Conservation (phyloP, 2,113 vertebrate genomes). For the Tyrannus savana region DNA sequence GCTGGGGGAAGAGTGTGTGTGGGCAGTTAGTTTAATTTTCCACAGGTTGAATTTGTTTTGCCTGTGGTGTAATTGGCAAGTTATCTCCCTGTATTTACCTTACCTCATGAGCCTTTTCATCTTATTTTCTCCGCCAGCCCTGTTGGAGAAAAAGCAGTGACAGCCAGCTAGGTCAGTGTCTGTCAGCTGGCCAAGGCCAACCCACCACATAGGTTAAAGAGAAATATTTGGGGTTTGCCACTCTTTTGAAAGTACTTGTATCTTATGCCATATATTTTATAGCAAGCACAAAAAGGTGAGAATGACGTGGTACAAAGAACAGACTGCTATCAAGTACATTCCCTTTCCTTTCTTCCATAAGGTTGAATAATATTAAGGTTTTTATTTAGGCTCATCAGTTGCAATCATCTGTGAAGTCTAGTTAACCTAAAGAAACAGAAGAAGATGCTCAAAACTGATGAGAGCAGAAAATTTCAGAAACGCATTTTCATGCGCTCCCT, state of each 20-base stretch:
- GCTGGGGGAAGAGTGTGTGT: neutral
- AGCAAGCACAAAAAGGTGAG: neutral
- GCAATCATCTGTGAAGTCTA: neutral
- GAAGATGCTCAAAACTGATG: neutral
- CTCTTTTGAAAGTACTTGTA: neutral
- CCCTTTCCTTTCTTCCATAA: neutral
- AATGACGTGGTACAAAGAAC: neutral
- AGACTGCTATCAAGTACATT: neutral
- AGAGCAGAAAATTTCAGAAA: neutral
- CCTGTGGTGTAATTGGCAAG: fast-evolving
- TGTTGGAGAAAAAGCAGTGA: neutral
- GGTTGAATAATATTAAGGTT: neutral
- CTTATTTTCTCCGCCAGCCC: neutral
- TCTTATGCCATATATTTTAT: neutral
- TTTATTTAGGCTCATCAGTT: neutral
- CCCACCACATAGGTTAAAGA: neutral
- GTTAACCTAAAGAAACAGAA: neutral
- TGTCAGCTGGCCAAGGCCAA: neutral
- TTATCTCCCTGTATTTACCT: neutral
- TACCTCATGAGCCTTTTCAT: neutral
- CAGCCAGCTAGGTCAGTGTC: neutral
- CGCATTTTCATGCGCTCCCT: neutral
- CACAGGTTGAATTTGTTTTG: neutral
- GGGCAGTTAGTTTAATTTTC: neutral
- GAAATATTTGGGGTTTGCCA: neutral